These are phyloP conservation scores for Griposia aprilina DNA, from an alignment of 2,888 invertebrate genomes.

Conservation along the genomic window DNA sequence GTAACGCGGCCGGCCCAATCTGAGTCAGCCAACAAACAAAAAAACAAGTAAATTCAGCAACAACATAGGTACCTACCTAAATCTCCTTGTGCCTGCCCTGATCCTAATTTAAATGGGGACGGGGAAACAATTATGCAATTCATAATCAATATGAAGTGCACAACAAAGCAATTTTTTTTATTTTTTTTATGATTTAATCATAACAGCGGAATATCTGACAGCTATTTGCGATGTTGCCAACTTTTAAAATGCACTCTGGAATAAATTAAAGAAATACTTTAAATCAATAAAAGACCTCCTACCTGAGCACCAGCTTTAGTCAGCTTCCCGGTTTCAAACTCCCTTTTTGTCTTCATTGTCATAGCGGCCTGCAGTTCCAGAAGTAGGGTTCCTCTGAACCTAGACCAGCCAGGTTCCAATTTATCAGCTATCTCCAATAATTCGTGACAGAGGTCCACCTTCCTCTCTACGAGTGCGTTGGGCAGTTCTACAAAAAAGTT, in stretches of 20 bases:
- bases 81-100: too few species aligned
- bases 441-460: constrained; percentile 92
- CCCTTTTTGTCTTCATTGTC: constrained; percentile 90
- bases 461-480: constrained; percentile 89
- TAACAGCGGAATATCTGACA: background rate
- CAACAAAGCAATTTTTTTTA: background rate
- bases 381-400: constrained; percentile 92
- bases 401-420: constrained; percentile 92
- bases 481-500: constrained; percentile 88
- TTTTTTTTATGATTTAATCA: background rate
- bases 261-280: background rate
- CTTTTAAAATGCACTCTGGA: background rate
- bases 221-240: background rate
- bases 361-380: constrained; percentile 92
- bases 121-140: background rate
- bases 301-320: constrained; percentile 90
- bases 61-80: too few species aligned
- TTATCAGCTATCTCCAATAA: constrained; percentile 92
- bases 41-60: too few species aligned
- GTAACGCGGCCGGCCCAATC: too few species aligned
- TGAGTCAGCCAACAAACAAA: too few species aligned
- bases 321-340: constrained; percentile 87
- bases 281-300: constrained; percentile 29
- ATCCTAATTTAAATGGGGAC: too few species aligned
- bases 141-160: background rate